A percentile compares a stretch with the other conserved stretches of the same genome.
Evolutionary conservation across 1,140 invertebrate species (phyloP).

Genomic region (Halotydeus destructor): DNA sequence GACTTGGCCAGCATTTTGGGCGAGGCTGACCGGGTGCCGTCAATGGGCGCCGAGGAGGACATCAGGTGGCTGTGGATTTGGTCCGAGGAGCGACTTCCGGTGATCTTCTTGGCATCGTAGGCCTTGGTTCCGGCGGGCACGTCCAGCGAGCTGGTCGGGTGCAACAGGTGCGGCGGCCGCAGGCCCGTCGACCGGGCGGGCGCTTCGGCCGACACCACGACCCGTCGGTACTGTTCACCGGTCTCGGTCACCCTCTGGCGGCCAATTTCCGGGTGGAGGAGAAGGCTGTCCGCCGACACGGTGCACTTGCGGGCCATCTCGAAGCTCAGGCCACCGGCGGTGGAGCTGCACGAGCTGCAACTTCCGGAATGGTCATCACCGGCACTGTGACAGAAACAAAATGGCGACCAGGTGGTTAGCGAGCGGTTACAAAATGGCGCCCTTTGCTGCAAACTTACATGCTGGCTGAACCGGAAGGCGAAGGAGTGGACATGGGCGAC

Average conservation of each 20-base stretch:
- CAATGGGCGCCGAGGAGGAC: not conserved
- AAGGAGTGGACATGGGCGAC: too few relatives aligned
- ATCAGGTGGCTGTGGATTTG: slow-evolving; percentile 9
- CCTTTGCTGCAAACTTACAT: too few relatives aligned
- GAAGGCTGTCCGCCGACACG: slow-evolving; percentile 15
- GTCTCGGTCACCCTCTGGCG: not conserved
- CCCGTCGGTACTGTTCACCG: not conserved
- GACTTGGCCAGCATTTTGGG: slow-evolving; percentile 3
- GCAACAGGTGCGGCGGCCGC: not conserved
- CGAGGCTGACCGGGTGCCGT: slow-evolving; percentile 1
- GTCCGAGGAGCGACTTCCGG: slow-evolving; percentile 9
- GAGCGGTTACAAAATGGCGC: too few relatives aligned
- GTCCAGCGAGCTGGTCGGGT: not conserved
- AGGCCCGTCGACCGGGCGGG: not conserved
- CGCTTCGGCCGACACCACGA: not conserved
- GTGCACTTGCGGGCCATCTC: slow-evolving; percentile 18
- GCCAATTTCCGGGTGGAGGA: slow-evolving; percentile 8
- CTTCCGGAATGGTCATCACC: too few relatives aligned
- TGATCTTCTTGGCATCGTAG: too few relatives aligned
- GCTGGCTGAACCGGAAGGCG: too few relatives aligned
- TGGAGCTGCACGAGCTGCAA: slow-evolving; percentile 11
- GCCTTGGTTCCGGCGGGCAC: too few relatives aligned
- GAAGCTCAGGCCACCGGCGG: slow-evolving; percentile 15
- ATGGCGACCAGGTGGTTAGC: too few relatives aligned
- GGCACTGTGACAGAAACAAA: too few relatives aligned